Base-by-base conservation (phyloP, 2,797 vertebrate species). In the Coendou prehensilis region DNA sequence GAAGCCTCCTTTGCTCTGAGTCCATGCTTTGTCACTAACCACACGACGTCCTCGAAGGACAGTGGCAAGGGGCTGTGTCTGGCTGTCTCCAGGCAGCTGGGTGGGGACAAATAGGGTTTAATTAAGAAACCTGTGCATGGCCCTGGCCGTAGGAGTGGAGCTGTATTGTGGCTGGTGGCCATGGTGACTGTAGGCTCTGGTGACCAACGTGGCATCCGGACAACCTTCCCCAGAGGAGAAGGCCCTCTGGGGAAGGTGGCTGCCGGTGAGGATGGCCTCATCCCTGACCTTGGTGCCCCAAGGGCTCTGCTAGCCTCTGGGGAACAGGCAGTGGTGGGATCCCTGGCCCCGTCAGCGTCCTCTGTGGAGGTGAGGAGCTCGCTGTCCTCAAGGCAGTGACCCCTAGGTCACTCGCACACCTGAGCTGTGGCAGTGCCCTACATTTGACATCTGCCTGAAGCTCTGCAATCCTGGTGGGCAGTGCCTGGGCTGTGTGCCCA, bases 71-170 rank as follows among this genome's bases (percentile, higher is more conserved):
- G 63, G 69, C 2, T 1, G 8, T 79, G 85, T 52, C 97, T 87
- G 97, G 80, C 26, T 0, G 18, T 45, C 67, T 30, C 80, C 64
- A 41, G 30, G 14, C 45, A 30, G 23, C 6, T 20, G 93, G 96
- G 59, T 71, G 87, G 96, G 96, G 96, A 88, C 95, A 87, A 94
- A 82, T 69, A 82, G 97, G 94, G 94, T 89, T 57, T 93, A 89
- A 92, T 97, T 88, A 96, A 92, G 85, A 93, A 92, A 79, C 92
- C 91, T 9, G 0, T 26, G 56, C 0, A 0, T 50, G 84, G 85
- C 33, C 5, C 75, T 90, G 45, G 20, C 14, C 26, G 9, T 61
- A 91, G 85, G 95, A 57, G 0, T 20, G 4, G 50, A 9, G 83
- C 41, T 17, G 8, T 54, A 78, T 92, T 61, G 94, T 33, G 80